Conservation (phyloP, 2,113 vertebrate species). For the Cisticola juncidis region DNA sequence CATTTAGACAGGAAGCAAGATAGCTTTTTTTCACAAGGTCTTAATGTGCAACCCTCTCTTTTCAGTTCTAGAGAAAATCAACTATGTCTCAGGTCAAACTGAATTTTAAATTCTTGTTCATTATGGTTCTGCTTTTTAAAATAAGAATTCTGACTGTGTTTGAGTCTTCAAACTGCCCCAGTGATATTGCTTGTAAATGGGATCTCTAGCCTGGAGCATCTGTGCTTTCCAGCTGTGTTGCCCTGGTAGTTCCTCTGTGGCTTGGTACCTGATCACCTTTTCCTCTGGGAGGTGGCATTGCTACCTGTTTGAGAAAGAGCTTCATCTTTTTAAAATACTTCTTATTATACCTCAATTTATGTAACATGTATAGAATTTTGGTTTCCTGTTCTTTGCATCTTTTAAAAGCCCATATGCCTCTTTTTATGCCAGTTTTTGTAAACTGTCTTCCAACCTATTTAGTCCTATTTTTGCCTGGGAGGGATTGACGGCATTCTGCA, state of each 20-base stretch:
- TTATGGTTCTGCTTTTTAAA: background rate
- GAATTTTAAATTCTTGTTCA: background rate
- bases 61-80: background rate
- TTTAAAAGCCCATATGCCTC: background rate
- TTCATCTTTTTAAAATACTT: background rate
- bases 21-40: background rate
- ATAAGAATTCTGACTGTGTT: background rate
- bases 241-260: background rate
- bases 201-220: background rate
- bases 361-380: background rate
- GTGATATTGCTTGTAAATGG: background rate
- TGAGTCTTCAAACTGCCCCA: background rate
- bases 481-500: background rate
- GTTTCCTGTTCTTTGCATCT: background rate
- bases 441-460: constrained; percentile 7
- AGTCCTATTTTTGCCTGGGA: constrained; percentile 3
- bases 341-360: background rate
- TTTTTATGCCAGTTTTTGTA: background rate
- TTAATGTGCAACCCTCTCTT: background rate
- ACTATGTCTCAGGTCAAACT: background rate
- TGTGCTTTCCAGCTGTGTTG: background rate
- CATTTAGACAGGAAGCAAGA: background rate
- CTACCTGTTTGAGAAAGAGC: background rate
- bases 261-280: background rate
- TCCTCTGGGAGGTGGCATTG: background rate